phyloP scores from a whole-genome alignment of 2,888 invertebrate genomes.

The Idaea straminata region DNA sequence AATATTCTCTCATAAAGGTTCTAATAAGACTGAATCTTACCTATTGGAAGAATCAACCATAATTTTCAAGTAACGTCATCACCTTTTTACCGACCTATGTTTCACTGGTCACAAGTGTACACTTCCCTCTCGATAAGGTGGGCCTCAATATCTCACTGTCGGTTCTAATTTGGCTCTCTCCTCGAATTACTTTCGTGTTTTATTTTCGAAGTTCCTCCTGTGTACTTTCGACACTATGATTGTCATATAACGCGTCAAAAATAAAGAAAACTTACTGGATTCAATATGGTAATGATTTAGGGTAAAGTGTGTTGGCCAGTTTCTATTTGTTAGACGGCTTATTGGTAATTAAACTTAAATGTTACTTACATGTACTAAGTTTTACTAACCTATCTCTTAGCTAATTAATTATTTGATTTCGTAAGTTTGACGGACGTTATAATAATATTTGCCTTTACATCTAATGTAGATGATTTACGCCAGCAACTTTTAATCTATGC shows the following conservation, averaged over 20 bases:
- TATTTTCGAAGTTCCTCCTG: conserved; percentile 59
- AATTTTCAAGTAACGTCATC: background rate
- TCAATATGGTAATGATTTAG: background rate
- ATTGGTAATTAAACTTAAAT: too few relatives aligned
- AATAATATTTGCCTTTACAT: too few relatives aligned
- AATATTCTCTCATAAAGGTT: background rate
- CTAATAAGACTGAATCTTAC: background rate
- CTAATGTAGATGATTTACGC: too few relatives aligned
- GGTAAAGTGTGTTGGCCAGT: too few relatives aligned
- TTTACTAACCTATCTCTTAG: too few relatives aligned
- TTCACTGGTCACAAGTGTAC: conserved; percentile 11
- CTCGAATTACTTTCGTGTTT: conserved; percentile 76
- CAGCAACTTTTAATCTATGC: too few relatives aligned
- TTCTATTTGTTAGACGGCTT: too few relatives aligned
- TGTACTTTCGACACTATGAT: background rate
- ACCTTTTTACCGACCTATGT: background rate
- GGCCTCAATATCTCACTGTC: conserved; percentile 78
- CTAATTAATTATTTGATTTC: too few relatives aligned
- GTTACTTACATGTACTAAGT: too few relatives aligned
- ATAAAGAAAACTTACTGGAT: background rate
- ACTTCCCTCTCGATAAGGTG: conserved; percentile 43
- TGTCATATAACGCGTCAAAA: background rate
- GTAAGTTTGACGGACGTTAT: too few relatives aligned
- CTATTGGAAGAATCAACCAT: background rate
- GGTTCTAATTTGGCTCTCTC: conserved; percentile 73